Base-by-base conservation (phyloP, 2,888 invertebrate species). In the Amiota minor region DNA sequence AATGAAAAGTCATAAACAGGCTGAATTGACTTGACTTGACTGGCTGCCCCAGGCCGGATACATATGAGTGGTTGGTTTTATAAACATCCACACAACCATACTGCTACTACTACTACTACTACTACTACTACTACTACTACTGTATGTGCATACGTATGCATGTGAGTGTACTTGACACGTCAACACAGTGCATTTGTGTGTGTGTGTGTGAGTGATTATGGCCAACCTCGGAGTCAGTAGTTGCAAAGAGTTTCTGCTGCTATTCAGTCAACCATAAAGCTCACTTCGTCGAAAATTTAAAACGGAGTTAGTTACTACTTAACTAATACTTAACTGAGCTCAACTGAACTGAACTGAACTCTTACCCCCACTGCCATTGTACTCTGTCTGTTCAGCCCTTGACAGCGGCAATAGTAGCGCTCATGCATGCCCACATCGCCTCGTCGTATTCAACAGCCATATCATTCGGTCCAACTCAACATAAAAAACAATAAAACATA, bases 1-100 rank as follows among this genome's bases (percentile, higher is more conserved):
- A 83, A 86, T 82, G 85, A 83, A 81, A 81, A 84, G 82, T 79
- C 80, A 79, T 16, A 83, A 84, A 82, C 84, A 81, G 81, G 83
- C 35, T 35, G 35, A 35, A 35, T 35, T 35, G 35, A 35, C 35
- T 35, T 35, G 35, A 35, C 35, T 35, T 35, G 35, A 35, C 2
- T 35, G 35, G 35, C 84, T 84, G 78, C 47, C 64, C 47, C 80
- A 82, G 83, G 80, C 86, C 86, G 86, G 83, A 83, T 83, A 83
- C 81, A 47, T 47, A 20, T 20, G 59, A 35, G 35, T 35, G 35
- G 35, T 6, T 35, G 35, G 35, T 35, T 35, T 35, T 35, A 2
- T 35, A 35, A 6, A 18, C 18, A 55, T 14, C 4, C 56, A 59
- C 20, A 20, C 8, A 14, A 59, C 16, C 35, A 35, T 35, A 59